Evolutionary conservation across 1,140 invertebrate species (phyloP), one percentile per base, ranked within the genome.

Genomic region (Gonatopus flavifemur): DNA sequence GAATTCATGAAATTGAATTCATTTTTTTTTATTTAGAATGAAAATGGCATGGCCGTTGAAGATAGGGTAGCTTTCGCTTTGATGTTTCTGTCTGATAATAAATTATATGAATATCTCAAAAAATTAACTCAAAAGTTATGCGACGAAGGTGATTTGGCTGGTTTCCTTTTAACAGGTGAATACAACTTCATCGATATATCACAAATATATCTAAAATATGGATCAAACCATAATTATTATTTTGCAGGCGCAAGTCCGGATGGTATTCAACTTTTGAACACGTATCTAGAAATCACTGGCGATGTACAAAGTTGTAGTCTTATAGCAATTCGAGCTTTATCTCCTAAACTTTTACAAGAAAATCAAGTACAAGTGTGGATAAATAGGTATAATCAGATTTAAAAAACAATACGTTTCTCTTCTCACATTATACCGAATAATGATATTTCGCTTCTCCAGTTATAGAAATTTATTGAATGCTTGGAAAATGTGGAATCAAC

Each of bases 41-140:
- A 95, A 74, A 83, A 80, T 31, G 87, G 84, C n/a, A 85, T 95
- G 67, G 83, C 86, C 15, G 84, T 97, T 4, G 85, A 89, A 59
- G 95, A 98, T 78, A 81, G 92, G 62, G 86, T 97, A 32, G 94
- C 92, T n/a, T 97, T 98, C 82, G 94, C 94, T 21, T 89, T 92
- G 62, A 88, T 88, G 55, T 98, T 89, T 79, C 80, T 98, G 21
- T 84, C 89, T 6, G 94, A 97, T 77, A 77, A 74, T 12, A 87
- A 88, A 73, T 76, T 98, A 38, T 76, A 82, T 43, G 89, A 92
- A 19, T 96, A 88, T 80, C 78, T 97, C 15, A 84, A 86, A 36
- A 80, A 80, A 55, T 78, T 93, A 16, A 86, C 84, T 8, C 81
- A 82, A 36, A 82, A 83, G 43, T 80, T 95, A 32, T 87, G 85